Conservation (phyloP, 1,140 invertebrate genomes). For the Trachymyrmex septentrionalis region DNA sequence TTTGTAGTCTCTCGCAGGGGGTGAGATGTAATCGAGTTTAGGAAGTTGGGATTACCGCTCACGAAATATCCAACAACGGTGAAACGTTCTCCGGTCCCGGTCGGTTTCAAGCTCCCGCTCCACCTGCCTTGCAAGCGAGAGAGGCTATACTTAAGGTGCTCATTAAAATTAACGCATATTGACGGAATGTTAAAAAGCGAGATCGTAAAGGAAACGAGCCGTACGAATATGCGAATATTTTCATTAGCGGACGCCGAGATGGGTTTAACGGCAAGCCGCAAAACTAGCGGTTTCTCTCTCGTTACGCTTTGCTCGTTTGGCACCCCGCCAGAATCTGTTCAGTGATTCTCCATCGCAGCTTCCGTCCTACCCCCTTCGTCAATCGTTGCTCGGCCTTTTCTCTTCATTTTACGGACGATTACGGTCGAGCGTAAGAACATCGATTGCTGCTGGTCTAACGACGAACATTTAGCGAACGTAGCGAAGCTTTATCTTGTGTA, state of each 20-base stretch:
- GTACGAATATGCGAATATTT: constrained; percentile 41
- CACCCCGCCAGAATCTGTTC: constrained; percentile 61
- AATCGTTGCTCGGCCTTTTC: constrained; percentile 11
- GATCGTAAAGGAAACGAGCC: constrained; percentile 32
- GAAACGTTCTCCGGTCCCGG: background rate
- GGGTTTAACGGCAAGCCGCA: constrained; percentile 54
- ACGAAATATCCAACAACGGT: constrained; percentile 22
- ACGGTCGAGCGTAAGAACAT: constrained; percentile 50
- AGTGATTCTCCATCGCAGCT: constrained; percentile 51
- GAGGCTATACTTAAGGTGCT: constrained; percentile 6
- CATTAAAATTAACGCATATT: constrained; percentile 70
- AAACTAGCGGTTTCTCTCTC: constrained; percentile 56
- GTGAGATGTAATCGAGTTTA: background rate
- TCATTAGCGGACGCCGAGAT: constrained; percentile 58
- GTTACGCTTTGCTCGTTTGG: constrained; percentile 56
- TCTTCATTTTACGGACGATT: constrained; percentile 67
- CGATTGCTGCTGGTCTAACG: constrained; percentile 44
- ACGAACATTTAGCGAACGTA: constrained; percentile 10
- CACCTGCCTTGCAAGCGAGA: background rate
- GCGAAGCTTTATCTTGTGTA: background rate
- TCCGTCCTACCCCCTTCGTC: constrained; percentile 27
- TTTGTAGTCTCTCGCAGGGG: constrained; percentile 10
- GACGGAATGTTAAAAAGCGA: constrained; percentile 63
- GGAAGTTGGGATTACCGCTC: constrained; percentile 35
- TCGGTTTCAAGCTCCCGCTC: background rate